Base-by-base conservation (phyloP, 2,888 invertebrate genomes). In the Aphidius colemani region DNA sequence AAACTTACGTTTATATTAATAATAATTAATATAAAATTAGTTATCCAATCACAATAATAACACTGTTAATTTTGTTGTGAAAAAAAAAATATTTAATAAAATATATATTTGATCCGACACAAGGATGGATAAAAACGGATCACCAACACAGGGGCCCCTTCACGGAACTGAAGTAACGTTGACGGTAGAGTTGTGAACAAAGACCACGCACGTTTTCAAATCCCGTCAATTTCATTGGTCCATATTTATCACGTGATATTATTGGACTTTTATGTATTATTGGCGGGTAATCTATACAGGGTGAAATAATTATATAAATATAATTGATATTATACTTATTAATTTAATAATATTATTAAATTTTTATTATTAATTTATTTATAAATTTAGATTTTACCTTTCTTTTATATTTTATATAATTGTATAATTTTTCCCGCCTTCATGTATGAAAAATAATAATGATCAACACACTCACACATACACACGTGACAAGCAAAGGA, bases 231-330 rank as follows among this genome's bases (percentile, higher is more conserved):
- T 64, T 80, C 80, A 87, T 87, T 87, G 87, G 87, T 66, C 63
- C 74, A 9, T 30, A 6, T 1, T 5, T 66, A 74, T 86, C 87
- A 87, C 86, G 87, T 87, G 87, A 84, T 81, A 72, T 69, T 70
- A 62, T 69, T 73, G 76, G 73, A 59, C n/a, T 48, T n/a, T 57
- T 2, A 11, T 41, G 46, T 45, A 49, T 75, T 70, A 87, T 87
- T 87, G 86, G 87, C 50, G 51, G 18, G 55, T 48, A 40, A 51
- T 53, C 48, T 18, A 63, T 61, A 66, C 64, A 69, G 71, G 66
- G 70, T 72, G 72, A 71, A 74, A 75, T 70, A 66, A 63, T 68
- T 63, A 55, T 30, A 57, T 46, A 10, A 10, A 46, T 18, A 45
- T 2, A 30, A 30, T 30, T 30, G 5, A 30, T 30, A 30, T 30